phyloP scores from a whole-genome alignment of 2,888 invertebrate species.

The Standfussiana lucernea region DNA sequence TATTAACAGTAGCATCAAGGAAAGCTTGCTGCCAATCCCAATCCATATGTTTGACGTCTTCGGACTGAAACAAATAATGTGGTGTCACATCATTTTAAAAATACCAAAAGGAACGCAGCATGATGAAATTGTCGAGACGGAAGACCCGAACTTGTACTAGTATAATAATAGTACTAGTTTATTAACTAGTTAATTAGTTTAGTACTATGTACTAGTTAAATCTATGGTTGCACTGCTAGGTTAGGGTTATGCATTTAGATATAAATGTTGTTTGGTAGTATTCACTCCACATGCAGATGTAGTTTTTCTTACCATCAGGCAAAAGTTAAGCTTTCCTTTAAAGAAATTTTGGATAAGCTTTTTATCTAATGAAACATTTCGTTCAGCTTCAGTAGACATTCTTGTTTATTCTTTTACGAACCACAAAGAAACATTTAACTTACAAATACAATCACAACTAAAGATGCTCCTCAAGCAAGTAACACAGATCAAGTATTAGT shows the following conservation, averaged over 20 bases:
- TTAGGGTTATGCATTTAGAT: background rate
- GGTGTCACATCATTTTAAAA: background rate
- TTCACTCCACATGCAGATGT: background rate
- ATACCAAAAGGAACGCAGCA: background rate
- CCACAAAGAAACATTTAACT: background rate
- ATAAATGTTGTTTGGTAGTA: background rate
- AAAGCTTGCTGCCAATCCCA: slow-evolving; percentile 91
- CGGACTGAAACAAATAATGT: slow-evolving; percentile 72
- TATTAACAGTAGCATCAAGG: slow-evolving; percentile 90
- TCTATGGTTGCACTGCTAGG: background rate
- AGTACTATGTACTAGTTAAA: too few species aligned
- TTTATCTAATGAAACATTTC: slow-evolving; percentile 35
- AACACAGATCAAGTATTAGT: too few species aligned
- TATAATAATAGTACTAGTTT: too few species aligned
- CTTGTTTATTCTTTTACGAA: slow-evolving; percentile 12
- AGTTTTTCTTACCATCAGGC: slow-evolving; percentile 67
- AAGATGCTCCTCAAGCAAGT: too few species aligned
- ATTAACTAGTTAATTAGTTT: too few species aligned
- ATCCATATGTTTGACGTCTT: slow-evolving; percentile 75
- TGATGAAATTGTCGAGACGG: background rate
- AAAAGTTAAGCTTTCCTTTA: slow-evolving; percentile 71
- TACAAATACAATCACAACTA: too few species aligned
- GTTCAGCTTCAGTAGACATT: slow-evolving; percentile 30
- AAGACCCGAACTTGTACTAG: too few species aligned
- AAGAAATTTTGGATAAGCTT: slow-evolving; percentile 70